A percentile compares a stretch with the other conserved stretches of the same genome.
Evolutionary conservation across 1,140 invertebrate species (phyloP).

Genomic region (Diprion similis): DNA sequence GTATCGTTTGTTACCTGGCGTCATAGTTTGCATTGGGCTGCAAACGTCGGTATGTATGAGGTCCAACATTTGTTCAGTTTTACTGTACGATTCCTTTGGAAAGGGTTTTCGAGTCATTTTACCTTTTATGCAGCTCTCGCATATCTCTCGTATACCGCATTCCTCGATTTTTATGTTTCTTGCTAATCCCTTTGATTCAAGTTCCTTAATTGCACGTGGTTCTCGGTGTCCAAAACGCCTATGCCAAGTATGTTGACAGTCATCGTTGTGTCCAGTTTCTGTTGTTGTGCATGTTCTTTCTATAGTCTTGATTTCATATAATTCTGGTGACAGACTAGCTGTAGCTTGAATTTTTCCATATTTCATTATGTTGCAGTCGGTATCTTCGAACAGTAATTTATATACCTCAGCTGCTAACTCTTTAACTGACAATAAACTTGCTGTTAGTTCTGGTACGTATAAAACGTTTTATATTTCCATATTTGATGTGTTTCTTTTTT

Average conservation of each 20-base stretch:
- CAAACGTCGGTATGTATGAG: slow-evolving; percentile 13
- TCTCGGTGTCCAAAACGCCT: slow-evolving; percentile 20
- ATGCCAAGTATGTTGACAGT: slow-evolving; percentile 26
- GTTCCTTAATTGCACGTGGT: slow-evolving; percentile 18
- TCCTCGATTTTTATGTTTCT: slow-evolving; percentile 13
- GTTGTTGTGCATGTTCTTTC: neutral
- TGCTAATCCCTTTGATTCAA: slow-evolving; percentile 12
- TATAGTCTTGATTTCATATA: slow-evolving; percentile 19
- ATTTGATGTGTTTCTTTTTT: too few relatives aligned
- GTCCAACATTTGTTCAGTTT: neutral
- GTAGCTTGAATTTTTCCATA: slow-evolving; percentile 18
- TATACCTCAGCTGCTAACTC: slow-evolving; percentile 41
- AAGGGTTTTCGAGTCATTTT: slow-evolving; percentile 32
- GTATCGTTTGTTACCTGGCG: slow-evolving; percentile 35
- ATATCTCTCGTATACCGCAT: slow-evolving; percentile 18
- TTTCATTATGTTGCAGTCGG: slow-evolving; percentile 39
- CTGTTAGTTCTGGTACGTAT: slow-evolving; percentile 37
- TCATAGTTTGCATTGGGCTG: slow-evolving; percentile 27
- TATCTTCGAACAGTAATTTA: slow-evolving; percentile 37
- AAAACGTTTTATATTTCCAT: slow-evolving; percentile 37
- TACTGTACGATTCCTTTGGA: slow-evolving; percentile 21
- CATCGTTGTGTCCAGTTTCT: slow-evolving; percentile 7
- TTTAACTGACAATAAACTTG: slow-evolving; percentile 43
- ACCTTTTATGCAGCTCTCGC: slow-evolving; percentile 34
- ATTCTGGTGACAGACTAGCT: neutral